Conservation (phyloP, 2,797 vertebrate genomes). For the Myiotriccus ornatus region DNA sequence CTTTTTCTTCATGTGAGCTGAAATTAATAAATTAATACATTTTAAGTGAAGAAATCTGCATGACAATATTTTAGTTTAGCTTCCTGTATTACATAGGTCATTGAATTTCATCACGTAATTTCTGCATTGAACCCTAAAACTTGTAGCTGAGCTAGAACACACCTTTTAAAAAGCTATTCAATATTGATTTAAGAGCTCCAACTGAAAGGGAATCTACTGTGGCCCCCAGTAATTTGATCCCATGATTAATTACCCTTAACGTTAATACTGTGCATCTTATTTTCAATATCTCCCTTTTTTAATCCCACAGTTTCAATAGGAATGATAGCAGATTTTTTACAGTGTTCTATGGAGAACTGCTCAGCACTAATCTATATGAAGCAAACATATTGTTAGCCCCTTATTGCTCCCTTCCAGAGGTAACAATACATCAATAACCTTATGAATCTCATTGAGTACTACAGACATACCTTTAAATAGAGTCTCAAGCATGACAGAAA, state of each 20-base stretch:
- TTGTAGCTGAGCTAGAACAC: neutral
- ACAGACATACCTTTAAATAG: neutral
- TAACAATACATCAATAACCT: neutral
- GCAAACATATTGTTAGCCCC: neutral
- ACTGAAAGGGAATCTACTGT: neutral
- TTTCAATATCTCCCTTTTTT: neutral
- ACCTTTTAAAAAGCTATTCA: neutral
- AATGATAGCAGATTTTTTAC: neutral
- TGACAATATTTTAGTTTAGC: neutral
- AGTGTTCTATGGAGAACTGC: neutral
- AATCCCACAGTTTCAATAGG: neutral
- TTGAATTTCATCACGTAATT: neutral
- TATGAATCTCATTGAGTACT: neutral
- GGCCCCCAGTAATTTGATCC: neutral
- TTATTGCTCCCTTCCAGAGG: neutral
- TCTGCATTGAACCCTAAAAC: neutral
- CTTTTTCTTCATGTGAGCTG: neutral
- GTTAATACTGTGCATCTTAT: conserved; percentile 13
- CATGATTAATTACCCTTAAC: neutral
- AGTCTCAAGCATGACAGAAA: neutral
- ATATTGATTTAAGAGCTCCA: neutral
- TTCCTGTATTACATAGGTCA: neutral
- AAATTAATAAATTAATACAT: neutral
- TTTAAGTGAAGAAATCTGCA: neutral
- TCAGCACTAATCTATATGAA: neutral